Conservation (phyloP, 2,888 invertebrate species). For the Oasisia sp. region DNA sequence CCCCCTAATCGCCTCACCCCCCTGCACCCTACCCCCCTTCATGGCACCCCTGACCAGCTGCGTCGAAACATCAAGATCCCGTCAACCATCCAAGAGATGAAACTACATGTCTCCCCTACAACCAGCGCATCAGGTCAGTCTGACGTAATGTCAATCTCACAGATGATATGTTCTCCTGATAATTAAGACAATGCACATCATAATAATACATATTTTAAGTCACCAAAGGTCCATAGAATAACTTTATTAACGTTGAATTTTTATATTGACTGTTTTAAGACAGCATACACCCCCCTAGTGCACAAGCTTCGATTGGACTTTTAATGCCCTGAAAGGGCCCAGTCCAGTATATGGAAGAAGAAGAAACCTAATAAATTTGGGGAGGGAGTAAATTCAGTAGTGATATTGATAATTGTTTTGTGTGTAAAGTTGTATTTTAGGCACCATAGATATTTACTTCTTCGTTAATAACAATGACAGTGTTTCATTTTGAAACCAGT, state of each 20-base stretch:
- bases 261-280: too few species aligned
- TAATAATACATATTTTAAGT: too few species aligned
- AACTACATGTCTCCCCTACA: neutral
- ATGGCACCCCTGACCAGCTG: neutral
- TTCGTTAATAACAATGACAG: neutral
- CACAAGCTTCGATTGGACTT: too few species aligned
- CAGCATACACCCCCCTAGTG: too few species aligned
- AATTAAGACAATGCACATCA: too few species aligned
- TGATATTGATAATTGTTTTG: neutral
- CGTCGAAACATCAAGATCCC: neutral
- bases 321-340: too few species aligned
- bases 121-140: neutral
- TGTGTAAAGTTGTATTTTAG: neutral
- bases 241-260: too few species aligned
- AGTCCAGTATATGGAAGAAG: too few species aligned
- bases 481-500: neutral
- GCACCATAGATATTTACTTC: neutral
- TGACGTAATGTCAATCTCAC: too few species aligned
- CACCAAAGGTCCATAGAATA: too few species aligned
- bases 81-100: neutral
- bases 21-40: neutral
- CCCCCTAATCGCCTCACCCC: constrained; percentile 24
- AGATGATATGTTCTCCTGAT: too few species aligned
- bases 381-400: neutral
- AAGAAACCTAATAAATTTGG: too few species aligned